A percentile compares a stretch with the other conserved stretches of the same genome.
Conservation (phyloP, 2,888 invertebrate genomes). For the Scaptomyza parva region DNA sequence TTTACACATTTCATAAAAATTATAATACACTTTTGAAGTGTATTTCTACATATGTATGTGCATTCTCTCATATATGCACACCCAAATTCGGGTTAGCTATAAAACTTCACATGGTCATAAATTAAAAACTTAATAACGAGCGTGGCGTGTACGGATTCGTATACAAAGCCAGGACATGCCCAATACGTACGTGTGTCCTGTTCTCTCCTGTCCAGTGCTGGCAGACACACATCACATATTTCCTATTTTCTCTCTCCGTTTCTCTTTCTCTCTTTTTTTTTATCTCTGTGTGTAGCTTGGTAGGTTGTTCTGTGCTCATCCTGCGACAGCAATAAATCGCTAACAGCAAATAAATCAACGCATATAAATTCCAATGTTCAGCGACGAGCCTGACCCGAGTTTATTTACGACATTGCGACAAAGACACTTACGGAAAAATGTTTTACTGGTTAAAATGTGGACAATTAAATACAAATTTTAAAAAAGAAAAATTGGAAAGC, state of each 20-base stretch:
- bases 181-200: slow-evolving; percentile 68
- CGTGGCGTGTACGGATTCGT: slow-evolving; percentile 61
- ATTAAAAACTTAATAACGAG: slow-evolving; percentile 83
- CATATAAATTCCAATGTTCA: slow-evolving; percentile 82
- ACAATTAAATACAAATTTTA: slow-evolving; percentile 4
- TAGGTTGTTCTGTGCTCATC: slow-evolving; percentile 52
- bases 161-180: slow-evolving; percentile 79
- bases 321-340: slow-evolving; percentile 84
- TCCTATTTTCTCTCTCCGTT: slow-evolving; percentile 21
- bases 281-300: no score
- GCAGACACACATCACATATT: slow-evolving; percentile 64
- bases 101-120: slow-evolving; percentile 77
- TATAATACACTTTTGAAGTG: no score
- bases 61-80: slow-evolving; percentile 16
- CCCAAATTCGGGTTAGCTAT: slow-evolving; percentile 16
- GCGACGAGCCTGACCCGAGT: slow-evolving; percentile 75
- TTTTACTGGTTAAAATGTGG: slow-evolving; percentile 29
- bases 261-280: neutral
- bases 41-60: no score
- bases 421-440: slow-evolving; percentile 74
- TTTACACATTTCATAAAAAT: no score
- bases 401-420: slow-evolving; percentile 80
- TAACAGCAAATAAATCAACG: slow-evolving; percentile 84
- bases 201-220: slow-evolving; percentile 10
- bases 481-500: slow-evolving; percentile 4